Base-by-base conservation (phyloP, 2,113 vertebrate species). In the Brachypodius melanocephalos region DNA sequence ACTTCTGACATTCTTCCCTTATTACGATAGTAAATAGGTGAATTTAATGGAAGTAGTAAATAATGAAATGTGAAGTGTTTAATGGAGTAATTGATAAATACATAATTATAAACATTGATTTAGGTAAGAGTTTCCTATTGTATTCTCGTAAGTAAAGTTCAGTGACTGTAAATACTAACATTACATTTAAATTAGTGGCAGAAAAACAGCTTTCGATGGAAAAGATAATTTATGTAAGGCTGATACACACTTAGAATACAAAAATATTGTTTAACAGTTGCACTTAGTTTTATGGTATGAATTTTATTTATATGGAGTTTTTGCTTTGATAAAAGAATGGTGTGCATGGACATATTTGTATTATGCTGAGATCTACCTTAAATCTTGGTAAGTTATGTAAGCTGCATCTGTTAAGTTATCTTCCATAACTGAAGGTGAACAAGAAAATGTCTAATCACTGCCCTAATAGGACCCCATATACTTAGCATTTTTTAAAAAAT, bases 61-160 rank as follows among this genome's bases (percentile, higher is more conserved):
- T 85, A 54, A 87, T 34, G 84, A 90, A 46, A 95, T 34, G 49
- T 93, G 80, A 97, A 92, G 62, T 86, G 58, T 93, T 91, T 88
- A 91, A 93, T 80, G 80, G 67, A 88, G 45, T 55, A 78, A 17
- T 42, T 92, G 88, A 82, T 85, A 88, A 94, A 69, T 85, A 79
- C 40, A 17, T 83, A 91, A 89, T 31, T 54, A 77, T 65, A 71
- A 68, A 22, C 21, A 51, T 78, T 92, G 43, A 51, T 85, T 94
- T 95, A n/a, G 16, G 16, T 63, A 79, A 48, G 5, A 71, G 13
- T 74, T 94, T 90, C 71, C 57, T 32, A 25, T 43, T 89, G 43
- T 49, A 79, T 67, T 40, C 49, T 54, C n/a, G 31, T 54, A 74
- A 89, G 48, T 65, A 34, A 75, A 65, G 25, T 65, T 80, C 42